Conservation (phyloP, 2,113 vertebrate genomes). For the Psittacula cyanocephala region DNA sequence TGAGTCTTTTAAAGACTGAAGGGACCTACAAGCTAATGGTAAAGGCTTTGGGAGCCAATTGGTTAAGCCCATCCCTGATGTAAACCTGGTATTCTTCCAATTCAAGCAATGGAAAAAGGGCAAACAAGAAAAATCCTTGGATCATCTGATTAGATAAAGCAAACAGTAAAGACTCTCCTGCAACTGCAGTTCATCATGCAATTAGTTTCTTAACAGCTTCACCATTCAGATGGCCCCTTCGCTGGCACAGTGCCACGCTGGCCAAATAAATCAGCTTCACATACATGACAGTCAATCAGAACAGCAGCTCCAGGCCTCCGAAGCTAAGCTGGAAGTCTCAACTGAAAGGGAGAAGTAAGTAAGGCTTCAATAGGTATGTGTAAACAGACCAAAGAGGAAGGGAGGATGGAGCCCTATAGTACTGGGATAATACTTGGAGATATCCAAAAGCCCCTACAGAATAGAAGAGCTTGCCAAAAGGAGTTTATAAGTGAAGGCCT, state of each 20-base stretch:
- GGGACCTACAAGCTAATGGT: background rate
- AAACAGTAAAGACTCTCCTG: background rate
- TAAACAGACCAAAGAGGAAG: background rate
- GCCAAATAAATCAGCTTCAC: constrained; percentile 25
- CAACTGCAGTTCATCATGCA: constrained; percentile 32
- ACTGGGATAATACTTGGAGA: background rate
- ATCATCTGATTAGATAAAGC: constrained; percentile 36
- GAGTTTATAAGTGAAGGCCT: background rate
- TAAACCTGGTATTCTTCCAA: background rate
- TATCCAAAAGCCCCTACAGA: background rate
- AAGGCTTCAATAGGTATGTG: background rate
- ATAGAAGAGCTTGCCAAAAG: background rate
- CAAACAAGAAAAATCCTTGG: constrained; percentile 14
- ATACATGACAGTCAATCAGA: background rate
- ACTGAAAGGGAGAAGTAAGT: background rate
- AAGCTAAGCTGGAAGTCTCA: background rate
- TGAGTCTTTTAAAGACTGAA: background rate
- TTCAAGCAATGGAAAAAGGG: background rate
- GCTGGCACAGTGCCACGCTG: background rate
- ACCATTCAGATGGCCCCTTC: background rate
- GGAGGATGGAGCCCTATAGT: background rate
- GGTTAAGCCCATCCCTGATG: background rate
- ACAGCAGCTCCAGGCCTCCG: background rate
- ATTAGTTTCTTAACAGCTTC: constrained; percentile 49
- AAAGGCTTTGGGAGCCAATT: background rate